These are phyloP conservation scores for Cisticola juncidis DNA, from an alignment of 2,113 vertebrate genomes.

Conservation along the genomic window DNA sequence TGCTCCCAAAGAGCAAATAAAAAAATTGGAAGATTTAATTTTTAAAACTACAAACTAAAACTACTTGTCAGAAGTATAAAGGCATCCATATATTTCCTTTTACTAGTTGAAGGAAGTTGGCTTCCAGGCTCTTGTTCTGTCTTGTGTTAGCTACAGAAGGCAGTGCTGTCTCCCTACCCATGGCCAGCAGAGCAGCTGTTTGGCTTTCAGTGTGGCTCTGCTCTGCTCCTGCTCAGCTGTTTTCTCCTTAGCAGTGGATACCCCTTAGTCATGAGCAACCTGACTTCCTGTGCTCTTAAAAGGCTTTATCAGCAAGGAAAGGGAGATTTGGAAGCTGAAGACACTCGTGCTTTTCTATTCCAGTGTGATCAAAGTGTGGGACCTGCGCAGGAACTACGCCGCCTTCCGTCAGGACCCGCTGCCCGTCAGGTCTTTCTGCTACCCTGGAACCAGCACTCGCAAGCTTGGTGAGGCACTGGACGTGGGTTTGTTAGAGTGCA, in stretches of 20 bases:
- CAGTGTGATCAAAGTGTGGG: conserved; percentile 96
- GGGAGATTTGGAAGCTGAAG: not conserved
- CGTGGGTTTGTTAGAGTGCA: not conserved
- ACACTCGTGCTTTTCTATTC: not conserved
- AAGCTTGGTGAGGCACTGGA: conserved; percentile 83
- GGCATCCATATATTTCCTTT: not conserved
- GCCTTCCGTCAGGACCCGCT: conserved; percentile 82
- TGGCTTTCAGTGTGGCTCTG: not conserved
- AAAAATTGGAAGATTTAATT: not conserved
- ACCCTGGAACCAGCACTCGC: conserved; percentile 89
- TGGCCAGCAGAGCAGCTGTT: not conserved
- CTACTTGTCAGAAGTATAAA: not conserved
- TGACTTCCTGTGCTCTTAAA: not conserved
- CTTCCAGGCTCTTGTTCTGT: not conserved
- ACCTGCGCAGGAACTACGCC: conserved; percentile 90
- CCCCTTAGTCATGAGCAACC: not conserved
- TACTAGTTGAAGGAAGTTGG: not conserved
- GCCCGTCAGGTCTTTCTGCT: conserved; percentile 82
- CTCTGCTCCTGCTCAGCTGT: not conserved
- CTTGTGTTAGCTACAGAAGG: not conserved
- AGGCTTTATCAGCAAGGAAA: not conserved
- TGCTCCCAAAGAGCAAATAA: not conserved
- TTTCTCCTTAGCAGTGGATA: not conserved
- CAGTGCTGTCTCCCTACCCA: not conserved
- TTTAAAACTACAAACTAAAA: not conserved